Conservation (phyloP, 2,113 vertebrate species). For the Etheostoma cragini region DNA sequence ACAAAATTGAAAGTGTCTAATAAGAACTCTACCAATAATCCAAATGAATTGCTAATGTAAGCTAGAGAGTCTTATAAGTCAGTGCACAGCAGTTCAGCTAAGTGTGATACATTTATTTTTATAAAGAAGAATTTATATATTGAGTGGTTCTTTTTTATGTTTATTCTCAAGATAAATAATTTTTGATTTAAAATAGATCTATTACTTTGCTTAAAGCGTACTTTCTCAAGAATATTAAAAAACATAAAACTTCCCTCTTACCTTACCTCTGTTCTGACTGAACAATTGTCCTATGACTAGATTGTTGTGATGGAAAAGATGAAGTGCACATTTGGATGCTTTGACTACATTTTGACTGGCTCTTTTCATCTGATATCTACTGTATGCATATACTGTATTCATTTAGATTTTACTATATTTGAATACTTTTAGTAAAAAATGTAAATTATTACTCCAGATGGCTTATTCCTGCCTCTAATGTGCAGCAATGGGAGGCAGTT, state of each 20-base stretch:
- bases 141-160: background rate
- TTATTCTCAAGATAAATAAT: background rate
- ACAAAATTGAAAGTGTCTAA: background rate
- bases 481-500: constrained; percentile 9
- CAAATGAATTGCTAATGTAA: background rate
- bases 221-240: background rate
- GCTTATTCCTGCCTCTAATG: constrained; percentile 34
- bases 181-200: background rate
- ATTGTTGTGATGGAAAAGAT: background rate
- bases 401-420: background rate
- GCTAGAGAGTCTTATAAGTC: background rate
- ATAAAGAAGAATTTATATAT: too few relatives aligned
- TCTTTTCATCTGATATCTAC: background rate
- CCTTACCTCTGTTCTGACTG: background rate
- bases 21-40: background rate
- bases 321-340: background rate
- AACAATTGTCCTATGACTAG: background rate
- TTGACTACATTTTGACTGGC: background rate
- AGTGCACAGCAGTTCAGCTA: background rate
- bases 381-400: background rate
- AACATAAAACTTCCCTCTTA: background rate
- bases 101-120: background rate
- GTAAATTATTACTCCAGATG: constrained; percentile 14
- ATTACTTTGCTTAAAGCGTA: background rate
- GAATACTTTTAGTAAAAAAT: constrained; percentile 12